Evolutionary conservation across 1,140 invertebrate genomes (phyloP).

Genomic region (Drosophila rufa): DNA sequence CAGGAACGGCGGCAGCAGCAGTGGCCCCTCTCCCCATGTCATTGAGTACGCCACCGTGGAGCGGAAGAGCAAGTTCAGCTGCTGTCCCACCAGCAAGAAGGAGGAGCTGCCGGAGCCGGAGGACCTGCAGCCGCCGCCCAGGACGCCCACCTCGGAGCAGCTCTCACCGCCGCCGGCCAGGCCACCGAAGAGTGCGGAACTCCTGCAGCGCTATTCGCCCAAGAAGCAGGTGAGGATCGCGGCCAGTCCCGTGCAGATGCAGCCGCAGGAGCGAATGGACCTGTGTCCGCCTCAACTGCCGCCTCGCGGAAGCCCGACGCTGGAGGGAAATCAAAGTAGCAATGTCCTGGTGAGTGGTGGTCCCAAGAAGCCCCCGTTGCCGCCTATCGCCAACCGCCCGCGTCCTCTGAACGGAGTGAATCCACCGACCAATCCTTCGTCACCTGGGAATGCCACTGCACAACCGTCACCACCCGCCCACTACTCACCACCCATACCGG

Average conservation of each 20-base stretch:
- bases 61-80: slow-evolving; percentile 89
- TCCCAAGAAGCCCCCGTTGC: slow-evolving; percentile 90
- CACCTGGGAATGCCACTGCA: slow-evolving; percentile 18
- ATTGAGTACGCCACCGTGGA: slow-evolving; percentile 89
- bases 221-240: slow-evolving; percentile 79
- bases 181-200: slow-evolving; percentile 87
- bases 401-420: slow-evolving; percentile 78
- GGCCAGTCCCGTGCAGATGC: slow-evolving; percentile 32
- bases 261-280: slow-evolving; percentile 36
- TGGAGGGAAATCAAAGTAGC: slow-evolving; percentile 21
- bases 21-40: slow-evolving; percentile 80
- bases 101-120: slow-evolving; percentile 48
- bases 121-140: slow-evolving; percentile 85
- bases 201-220: slow-evolving; percentile 80
- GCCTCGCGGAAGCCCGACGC: slow-evolving; percentile 86
- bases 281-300: slow-evolving; percentile 86
- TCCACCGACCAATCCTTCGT: slow-evolving; percentile 42
- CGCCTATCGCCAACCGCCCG: slow-evolving; percentile 88
- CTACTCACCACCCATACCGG: slow-evolving; percentile 78
- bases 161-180: slow-evolving; percentile 86
- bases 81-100: slow-evolving; percentile 87
- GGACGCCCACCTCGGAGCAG: slow-evolving; percentile 86
- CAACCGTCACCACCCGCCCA: slow-evolving; percentile 42
- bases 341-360: slow-evolving; percentile 85
- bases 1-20: slow-evolving; percentile 3